Percentiles rank a stretch among this genome's conserved stretches.
Conservation (phyloP, 2,113 vertebrate species). For the Perca schrenkii region DNA sequence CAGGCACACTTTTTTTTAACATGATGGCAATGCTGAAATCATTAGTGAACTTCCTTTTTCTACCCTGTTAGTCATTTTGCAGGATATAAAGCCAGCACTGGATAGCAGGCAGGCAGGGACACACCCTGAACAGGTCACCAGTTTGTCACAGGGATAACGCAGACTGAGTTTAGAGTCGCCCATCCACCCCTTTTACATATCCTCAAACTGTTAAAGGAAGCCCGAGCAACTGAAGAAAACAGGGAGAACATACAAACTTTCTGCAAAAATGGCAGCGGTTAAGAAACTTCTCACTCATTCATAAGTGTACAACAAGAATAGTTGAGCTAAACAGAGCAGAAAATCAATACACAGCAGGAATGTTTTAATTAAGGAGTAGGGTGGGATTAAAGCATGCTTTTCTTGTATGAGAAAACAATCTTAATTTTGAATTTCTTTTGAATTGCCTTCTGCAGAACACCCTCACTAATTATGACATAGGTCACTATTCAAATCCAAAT, state of each 20-base stretch:
- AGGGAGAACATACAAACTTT: background rate
- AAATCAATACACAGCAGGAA: constrained; percentile 20
- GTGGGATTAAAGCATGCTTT: constrained; percentile 1
- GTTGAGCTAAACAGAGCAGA: background rate
- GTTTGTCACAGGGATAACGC: constrained; percentile 9
- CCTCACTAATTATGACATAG: background rate
- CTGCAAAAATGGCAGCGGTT: background rate
- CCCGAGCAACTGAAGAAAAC: background rate
- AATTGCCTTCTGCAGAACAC: background rate
- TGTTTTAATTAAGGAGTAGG: constrained; percentile 27
- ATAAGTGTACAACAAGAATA: background rate
- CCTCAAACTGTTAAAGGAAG: constrained; percentile 21
- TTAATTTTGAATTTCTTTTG: background rate
- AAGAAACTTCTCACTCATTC: background rate
- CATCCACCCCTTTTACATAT: constrained; percentile 48
- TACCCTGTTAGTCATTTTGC: constrained; percentile 3
- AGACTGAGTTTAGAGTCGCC: constrained; percentile 10
- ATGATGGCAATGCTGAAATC: background rate
- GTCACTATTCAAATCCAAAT: background rate
- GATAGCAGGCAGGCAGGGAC: constrained; percentile 30
- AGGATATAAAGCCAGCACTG: background rate
- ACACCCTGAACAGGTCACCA: constrained; percentile 37
- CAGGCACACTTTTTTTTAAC: no score
- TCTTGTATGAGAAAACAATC: background rate
- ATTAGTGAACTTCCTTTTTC: background rate